phyloP scores from a whole-genome alignment of 2,797 vertebrate species.

The Taenioides sp. region DNA sequence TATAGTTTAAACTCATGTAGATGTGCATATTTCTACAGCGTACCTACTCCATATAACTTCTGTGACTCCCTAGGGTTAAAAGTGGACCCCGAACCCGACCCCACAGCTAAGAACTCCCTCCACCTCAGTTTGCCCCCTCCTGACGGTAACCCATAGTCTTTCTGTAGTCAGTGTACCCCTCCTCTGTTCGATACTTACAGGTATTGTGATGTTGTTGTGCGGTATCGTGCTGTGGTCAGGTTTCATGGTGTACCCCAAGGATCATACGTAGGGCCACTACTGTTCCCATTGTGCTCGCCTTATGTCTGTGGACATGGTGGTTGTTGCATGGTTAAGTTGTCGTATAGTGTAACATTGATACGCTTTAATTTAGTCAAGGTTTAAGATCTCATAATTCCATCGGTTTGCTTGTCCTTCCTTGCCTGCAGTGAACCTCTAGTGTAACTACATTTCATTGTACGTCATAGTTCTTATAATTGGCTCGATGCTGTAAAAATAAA shows the following conservation, averaged over 20 bases:
- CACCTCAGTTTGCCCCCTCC: slow-evolving; percentile 80
- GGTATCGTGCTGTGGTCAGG: slow-evolving; percentile 62
- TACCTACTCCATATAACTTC: slow-evolving; percentile 43
- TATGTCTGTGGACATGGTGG: slow-evolving; percentile 55
- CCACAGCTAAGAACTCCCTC: slow-evolving; percentile 78
- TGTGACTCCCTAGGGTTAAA: slow-evolving; percentile 66
- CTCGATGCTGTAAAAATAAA: neutral
- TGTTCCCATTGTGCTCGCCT: slow-evolving; percentile 59
- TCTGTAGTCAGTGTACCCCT: slow-evolving; percentile 47
- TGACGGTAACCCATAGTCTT: slow-evolving; percentile 63
- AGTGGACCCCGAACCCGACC: slow-evolving; percentile 72
- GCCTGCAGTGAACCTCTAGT: slow-evolving; percentile 39
- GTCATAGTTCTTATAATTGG: slow-evolving; percentile 4
- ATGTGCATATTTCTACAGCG: neutral
- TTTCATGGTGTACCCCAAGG: slow-evolving; percentile 64
- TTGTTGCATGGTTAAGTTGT: slow-evolving; percentile 55
- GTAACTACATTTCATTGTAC: slow-evolving; percentile 21
- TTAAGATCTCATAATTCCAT: slow-evolving; percentile 20
- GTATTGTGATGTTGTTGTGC: slow-evolving; percentile 61
- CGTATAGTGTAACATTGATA: slow-evolving; percentile 13
- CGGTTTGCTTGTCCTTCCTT: slow-evolving; percentile 45
- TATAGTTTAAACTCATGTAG: neutral
- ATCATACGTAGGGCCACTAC: slow-evolving; percentile 39
- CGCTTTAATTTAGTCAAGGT: neutral
- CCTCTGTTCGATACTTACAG: slow-evolving; percentile 34